Conservation (phyloP, 2,113 vertebrate species). For the Grammomys surdaster region DNA sequence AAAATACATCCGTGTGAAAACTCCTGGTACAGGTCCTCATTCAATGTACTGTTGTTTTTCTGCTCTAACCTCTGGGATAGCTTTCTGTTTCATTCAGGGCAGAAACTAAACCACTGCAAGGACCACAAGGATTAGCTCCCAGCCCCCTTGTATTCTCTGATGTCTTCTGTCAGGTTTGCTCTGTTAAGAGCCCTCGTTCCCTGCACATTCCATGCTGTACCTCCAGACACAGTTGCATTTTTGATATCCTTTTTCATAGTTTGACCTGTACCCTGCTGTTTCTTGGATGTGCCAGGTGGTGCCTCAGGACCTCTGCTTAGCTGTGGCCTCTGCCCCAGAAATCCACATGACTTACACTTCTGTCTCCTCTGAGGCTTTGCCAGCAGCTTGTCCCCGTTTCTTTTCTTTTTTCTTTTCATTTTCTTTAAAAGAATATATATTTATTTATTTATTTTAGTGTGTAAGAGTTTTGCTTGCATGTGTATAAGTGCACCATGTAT, state of each 20-base stretch:
- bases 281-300: neutral
- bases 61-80: neutral
- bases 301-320: neutral
- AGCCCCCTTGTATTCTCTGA: neutral
- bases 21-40: neutral
- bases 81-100: neutral
- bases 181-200: neutral
- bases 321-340: neutral
- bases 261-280: neutral
- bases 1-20: slow-evolving; percentile 43
- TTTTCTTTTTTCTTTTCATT: neutral
- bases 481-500: neutral
- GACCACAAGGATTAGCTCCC: neutral
- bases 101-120: neutral
- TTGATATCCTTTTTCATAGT: too few relatives aligned
- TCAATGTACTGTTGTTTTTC: neutral
- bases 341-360: fast-evolving
- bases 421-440: neutral
- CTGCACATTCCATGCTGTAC: too few relatives aligned
- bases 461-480: neutral
- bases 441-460: neutral
- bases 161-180: neutral
- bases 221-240: too few relatives aligned
- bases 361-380: neutral
- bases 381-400: neutral